Evolutionary conservation across 2,888 invertebrate genomes (phyloP).

Genomic region (Euzetes globulus): DNA sequence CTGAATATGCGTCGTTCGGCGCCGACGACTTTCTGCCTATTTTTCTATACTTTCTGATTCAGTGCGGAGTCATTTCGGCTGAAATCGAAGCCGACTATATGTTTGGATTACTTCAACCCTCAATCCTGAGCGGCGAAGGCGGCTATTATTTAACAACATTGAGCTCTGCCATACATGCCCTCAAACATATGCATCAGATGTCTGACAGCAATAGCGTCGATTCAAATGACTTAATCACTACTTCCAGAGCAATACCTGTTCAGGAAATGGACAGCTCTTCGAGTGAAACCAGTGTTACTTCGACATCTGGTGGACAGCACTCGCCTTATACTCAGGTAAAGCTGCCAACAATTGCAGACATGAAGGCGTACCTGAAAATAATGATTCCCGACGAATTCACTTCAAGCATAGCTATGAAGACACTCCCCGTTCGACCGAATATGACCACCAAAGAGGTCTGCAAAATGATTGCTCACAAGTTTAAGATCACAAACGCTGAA

Average conservation of each 20-base stretch:
- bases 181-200: conserved; percentile 58
- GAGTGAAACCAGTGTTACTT: conserved; percentile 23
- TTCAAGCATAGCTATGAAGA: conserved; percentile 79
- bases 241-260: background rate
- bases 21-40: conserved; percentile 86
- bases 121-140: conserved; percentile 79
- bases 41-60: conserved; percentile 82
- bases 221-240: background rate
- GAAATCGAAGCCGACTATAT: conserved; percentile 94
- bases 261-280: conserved; percentile 7
- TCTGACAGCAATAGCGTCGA: background rate
- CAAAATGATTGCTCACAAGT: conserved; percentile 81
- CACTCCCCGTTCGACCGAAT: conserved; percentile 83
- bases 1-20: conserved; percentile 58
- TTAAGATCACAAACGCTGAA: conserved; percentile 89
- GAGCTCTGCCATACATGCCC: conserved; percentile 81
- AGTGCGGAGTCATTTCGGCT: conserved; percentile 78
- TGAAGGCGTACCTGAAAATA: conserved; percentile 70
- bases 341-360: conserved; percentile 36
- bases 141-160: conserved; percentile 90
- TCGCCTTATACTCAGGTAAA: conserved; percentile 16
- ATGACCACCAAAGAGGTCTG: conserved; percentile 88
- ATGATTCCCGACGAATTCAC: conserved; percentile 89
- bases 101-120: conserved; percentile 85
- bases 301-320: background rate